Evolutionary conservation across 2,113 vertebrate species (phyloP).

Genomic region (Rhabdornis inornatus): DNA sequence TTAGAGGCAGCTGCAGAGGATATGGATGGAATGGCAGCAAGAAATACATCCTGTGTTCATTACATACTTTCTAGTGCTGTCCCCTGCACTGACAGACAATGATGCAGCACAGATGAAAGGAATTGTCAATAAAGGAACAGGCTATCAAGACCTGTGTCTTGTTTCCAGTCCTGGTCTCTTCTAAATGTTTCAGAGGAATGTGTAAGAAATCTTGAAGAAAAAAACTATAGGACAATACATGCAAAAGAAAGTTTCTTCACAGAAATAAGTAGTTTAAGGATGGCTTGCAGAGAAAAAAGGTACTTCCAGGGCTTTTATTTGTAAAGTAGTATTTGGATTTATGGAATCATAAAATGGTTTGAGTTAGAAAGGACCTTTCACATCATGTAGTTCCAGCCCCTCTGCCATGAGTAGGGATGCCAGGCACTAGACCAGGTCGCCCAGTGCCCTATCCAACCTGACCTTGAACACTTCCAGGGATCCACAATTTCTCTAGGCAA

Average conservation of each 20-base stretch:
- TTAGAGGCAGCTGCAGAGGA: neutral
- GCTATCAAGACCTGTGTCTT: neutral
- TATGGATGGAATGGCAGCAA: neutral
- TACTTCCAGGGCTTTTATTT: neutral
- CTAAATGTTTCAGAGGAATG: neutral
- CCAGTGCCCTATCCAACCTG: neutral
- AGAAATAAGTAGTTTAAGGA: neutral
- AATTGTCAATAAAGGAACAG: neutral
- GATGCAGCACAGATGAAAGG: neutral
- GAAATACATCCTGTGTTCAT: neutral
- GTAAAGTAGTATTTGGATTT: neutral
- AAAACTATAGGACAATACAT: neutral
- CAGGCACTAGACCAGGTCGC: neutral
- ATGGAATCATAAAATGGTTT: neutral
- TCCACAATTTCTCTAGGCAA: neutral
- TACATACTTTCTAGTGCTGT: neutral
- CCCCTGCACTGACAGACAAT: too few relatives aligned
- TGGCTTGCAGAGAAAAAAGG: neutral
- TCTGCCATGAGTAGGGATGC: neutral
- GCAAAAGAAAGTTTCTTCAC: neutral
- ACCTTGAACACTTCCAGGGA: neutral
- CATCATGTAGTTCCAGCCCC: neutral
- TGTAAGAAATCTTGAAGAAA: neutral
- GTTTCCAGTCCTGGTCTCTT: accelerated
- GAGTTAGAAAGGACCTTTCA: neutral